Base-by-base conservation (phyloP, 2,113 vertebrate genomes). In the Anolis sagrei region DNA sequence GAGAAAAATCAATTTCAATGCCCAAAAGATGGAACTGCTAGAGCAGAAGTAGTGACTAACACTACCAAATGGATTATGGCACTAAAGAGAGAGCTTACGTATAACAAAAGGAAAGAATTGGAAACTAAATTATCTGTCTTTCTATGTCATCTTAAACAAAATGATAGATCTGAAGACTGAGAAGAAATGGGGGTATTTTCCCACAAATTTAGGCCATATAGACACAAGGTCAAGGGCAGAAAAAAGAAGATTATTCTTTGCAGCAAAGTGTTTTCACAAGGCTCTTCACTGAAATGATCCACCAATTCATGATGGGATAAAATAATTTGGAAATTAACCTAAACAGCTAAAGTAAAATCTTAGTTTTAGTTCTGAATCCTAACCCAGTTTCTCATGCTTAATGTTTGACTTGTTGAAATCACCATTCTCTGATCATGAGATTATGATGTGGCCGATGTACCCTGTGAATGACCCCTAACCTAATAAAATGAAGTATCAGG, bases 1-100 rank as follows among this genome's bases (percentile, higher is more conserved):
- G 88, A 96, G 91, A 95, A 96, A 96, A 96, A 94, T 72, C 93
- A 94, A 91, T 95, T 95, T 95, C 94, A 94, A 92, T 93, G 94
- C 91, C 94, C 93, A 91, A 95, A 93, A 92, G 95, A 94, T 73
- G 87, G 95, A 95, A 95, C 84, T 90, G 91, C 89, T 89, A 91
- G 84, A 72, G 91, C 88, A 95, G 93, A 91, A 89, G 84, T 80
- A 92, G 92, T 85, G 92, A 91, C 89, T 94, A 88, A 88, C 74
- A 62, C 88, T 89, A 82, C 81, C 64, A 72, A n/a, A 9, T 91
- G 83, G 75, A 66, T 68, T 87, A 89, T 0, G 79, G 89, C 70
- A 93, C 70, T 76, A 89, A 64, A 83, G 62, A 25, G 73, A 73
- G 80, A 81, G 27, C 76, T 91, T 36, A 88, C 34, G 74, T 85